Conservation (phyloP, 2,888 invertebrate species). For the Leptothorax acervorum region DNA sequence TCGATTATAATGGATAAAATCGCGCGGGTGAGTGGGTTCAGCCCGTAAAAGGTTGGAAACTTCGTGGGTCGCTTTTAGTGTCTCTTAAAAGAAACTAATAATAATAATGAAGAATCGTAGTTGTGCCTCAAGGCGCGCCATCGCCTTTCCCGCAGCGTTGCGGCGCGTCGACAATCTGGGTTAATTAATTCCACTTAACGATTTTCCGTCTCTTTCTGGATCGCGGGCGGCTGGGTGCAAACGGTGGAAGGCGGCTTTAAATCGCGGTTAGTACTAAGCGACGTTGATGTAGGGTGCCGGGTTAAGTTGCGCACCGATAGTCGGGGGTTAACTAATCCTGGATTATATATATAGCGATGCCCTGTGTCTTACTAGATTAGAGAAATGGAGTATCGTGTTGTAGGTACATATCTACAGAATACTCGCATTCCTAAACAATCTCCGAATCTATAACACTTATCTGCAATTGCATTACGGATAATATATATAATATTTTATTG, state of each 20-base stretch:
- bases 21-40: not conserved
- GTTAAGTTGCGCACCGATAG: slow-evolving; percentile 35
- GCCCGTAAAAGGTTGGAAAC: slow-evolving; percentile 14
- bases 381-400: slow-evolving; percentile 4
- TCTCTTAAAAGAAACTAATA: slow-evolving; percentile 41
- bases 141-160: not conserved
- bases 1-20: slow-evolving; percentile 47
- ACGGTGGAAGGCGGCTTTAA: slow-evolving; percentile 26
- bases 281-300: slow-evolving; percentile 46
- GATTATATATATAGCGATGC: slow-evolving; percentile 29
- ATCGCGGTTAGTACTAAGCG: slow-evolving; percentile 48
- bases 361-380: slow-evolving; percentile 28
- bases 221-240: not conserved
- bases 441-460: not conserved
- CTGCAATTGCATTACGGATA: not conserved
- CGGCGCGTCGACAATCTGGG: slow-evolving; percentile 42
- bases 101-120: slow-evolving; percentile 38
- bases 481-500: not conserved
- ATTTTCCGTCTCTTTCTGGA: slow-evolving; percentile 37
- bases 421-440: not conserved
- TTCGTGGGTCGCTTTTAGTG: slow-evolving; percentile 14
- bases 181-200: slow-evolving; percentile 47
- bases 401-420: not conserved
- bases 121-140: not conserved
- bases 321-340: slow-evolving; percentile 39